A percentile compares a stretch with the other conserved stretches of the same genome.
Evolutionary conservation across 2,113 vertebrate genomes (phyloP).

Genomic region (Pristiophorus japonicus): DNA sequence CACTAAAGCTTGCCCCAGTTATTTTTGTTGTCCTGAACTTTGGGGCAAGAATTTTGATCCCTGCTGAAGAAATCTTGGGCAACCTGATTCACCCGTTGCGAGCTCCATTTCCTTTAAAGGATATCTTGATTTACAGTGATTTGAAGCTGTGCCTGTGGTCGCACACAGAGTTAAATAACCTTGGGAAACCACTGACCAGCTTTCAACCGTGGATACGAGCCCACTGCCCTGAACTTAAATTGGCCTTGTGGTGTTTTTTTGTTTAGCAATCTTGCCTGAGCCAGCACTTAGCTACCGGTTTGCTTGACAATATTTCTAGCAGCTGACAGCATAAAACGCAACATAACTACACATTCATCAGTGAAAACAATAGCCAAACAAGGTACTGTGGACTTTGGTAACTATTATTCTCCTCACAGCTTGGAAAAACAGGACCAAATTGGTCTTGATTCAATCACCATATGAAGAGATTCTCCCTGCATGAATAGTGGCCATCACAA

Average conservation of each 20-base stretch:
- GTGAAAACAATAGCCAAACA: not conserved
- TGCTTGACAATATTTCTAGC: not conserved
- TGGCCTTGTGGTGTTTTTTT: no score
- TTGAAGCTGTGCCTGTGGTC: conserved; percentile 5
- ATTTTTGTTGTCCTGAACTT: not conserved
- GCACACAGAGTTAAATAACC: not conserved
- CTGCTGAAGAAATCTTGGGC: not conserved
- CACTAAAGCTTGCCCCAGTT: not conserved
- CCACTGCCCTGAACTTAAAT: not conserved
- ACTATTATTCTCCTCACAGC: not conserved
- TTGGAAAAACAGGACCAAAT: not conserved
- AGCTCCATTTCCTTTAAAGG: not conserved
- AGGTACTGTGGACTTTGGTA: not conserved
- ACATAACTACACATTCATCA: not conserved
- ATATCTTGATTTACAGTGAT: not conserved
- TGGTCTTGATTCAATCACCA: not conserved
- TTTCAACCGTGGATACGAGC: not conserved
- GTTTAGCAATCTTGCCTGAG: no score
- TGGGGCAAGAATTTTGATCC: not conserved
- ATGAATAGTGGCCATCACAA: not conserved
- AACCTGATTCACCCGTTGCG: not conserved
- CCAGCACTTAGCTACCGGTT: not conserved
- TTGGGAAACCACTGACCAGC: not conserved
- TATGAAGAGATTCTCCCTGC: not conserved
- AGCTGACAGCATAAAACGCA: not conserved